Evolutionary conservation across 2,888 invertebrate species (phyloP).

Genomic region (Drosophila melanosoma): DNA sequence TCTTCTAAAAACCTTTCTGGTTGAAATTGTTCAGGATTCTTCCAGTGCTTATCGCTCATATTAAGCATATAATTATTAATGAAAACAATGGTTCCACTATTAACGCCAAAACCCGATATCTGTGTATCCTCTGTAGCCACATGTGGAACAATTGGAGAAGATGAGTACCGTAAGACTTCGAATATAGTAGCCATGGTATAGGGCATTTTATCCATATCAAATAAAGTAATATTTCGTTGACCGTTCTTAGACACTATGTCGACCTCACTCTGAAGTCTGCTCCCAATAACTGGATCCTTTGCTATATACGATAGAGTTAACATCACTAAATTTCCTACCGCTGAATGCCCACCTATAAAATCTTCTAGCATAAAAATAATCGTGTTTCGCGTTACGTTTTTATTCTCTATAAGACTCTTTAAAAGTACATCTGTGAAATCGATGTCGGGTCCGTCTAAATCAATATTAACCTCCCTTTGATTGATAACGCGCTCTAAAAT

Average conservation of each 20-base stretch:
- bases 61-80: conserved; percentile 94
- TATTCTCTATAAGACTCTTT: conserved; percentile 88
- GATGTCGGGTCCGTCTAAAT: conserved; percentile 87
- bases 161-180: conserved; percentile 91
- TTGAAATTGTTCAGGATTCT: conserved; percentile 89
- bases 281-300: conserved; percentile 88
- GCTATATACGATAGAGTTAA: conserved; percentile 90
- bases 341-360: conserved; percentile 94
- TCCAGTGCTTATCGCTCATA: conserved; percentile 90
- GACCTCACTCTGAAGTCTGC: conserved; percentile 89
- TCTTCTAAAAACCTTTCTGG: conserved; percentile 90
- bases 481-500: conserved; percentile 90
- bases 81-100: conserved; percentile 92
- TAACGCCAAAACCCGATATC: conserved; percentile 90
- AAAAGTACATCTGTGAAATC: conserved; percentile 93
- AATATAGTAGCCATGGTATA: conserved; percentile 93
- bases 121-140: conserved; percentile 92
- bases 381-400: conserved; percentile 89
- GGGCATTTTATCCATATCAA: conserved; percentile 89
- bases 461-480: conserved; percentile 83
- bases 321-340: conserved; percentile 94
- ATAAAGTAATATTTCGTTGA: conserved; percentile 87
- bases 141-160: conserved; percentile 96
- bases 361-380: conserved; percentile 94
- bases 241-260: conserved; percentile 86